A percentile compares a stretch with the other conserved stretches of the same genome.
Conservation (phyloP, 53 echinoderm and acorn worm species). For the Actinopyga echinites region DNA sequence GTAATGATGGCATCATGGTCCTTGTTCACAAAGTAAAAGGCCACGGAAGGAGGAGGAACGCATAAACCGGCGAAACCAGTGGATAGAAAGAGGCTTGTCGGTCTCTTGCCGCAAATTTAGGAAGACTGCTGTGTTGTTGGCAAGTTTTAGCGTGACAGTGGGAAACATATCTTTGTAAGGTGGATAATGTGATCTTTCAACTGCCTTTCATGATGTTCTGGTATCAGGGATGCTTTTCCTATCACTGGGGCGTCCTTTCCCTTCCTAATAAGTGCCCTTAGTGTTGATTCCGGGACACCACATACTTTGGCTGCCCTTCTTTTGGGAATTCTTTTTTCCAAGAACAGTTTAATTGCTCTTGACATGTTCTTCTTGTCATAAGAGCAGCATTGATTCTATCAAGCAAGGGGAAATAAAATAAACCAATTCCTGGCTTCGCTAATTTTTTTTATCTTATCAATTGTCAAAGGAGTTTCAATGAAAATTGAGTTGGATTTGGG, state of each 20-base stretch:
- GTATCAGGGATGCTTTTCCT: background rate
- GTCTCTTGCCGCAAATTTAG: no score
- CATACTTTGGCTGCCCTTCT: background rate
- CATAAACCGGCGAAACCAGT: background rate
- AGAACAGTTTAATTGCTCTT: background rate
- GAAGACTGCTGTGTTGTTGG: background rate
- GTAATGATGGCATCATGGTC: no score
- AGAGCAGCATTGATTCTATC: background rate
- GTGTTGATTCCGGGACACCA: background rate
- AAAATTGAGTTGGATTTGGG: background rate
- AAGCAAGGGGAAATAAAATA: no score
- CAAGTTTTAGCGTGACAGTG: background rate
- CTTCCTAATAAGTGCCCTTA: background rate
- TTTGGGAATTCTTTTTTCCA: background rate
- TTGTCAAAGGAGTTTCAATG: background rate
- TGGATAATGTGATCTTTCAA: constrained; percentile 12
- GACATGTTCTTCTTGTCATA: background rate
- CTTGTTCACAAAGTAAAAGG: no score
- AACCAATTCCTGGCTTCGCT: no score
- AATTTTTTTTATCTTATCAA: no score
- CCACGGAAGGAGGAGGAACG: no score
- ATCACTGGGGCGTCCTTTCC: background rate
- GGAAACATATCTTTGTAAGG: background rate
- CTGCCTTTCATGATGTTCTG: background rate
- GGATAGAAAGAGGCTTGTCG: background rate